Base-by-base conservation (phyloP, 2,888 invertebrate species). In the Agrypnus murinus region DNA sequence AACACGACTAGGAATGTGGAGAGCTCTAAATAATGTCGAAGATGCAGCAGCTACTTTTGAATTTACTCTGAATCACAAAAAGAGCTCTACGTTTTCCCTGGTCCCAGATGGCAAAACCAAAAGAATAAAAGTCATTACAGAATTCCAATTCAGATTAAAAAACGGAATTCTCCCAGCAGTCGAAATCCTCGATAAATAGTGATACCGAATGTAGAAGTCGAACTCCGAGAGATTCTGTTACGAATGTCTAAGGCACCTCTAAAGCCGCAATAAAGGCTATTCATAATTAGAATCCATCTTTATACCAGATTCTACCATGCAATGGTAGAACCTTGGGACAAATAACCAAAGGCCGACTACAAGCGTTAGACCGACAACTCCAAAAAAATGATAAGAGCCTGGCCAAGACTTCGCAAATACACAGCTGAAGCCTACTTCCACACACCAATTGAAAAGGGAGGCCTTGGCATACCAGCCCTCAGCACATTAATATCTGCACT, bases 191-290 rank as follows among this genome's bases (percentile, higher is more conserved):
- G 32, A 31, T 1, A 46, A 2, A n/a, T 40, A 17, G 40, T n/a
- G 53, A 53, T 36, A 81, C 58, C 77, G 8, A 64, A 73, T 12
- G 64, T 63, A n/a, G 58, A 38, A 4, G 7, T 8, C 6, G 60
- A 55, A 6, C 36, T 48, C 9, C 70, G 60, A 19, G 19, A 40
- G n/a, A 74, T 75, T n/a, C n/a, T n/a, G n/a, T n/a, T n/a, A n/a
- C n/a, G n/a, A n/a, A n/a, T n/a, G n/a, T n/a, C n/a, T n/a, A 72
- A 69, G 67, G 79, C 80, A 0, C 79, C 79, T 1, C 71, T 82
- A 0, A 82, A 82, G 65, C 82, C 81, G 3, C 81, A 82, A 48
- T 82, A 84, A 65, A 65, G 80, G 50, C 48, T 83, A 0, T 75
- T 78, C 34, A 69, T 81, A 0, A 34, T 83, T 7, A 74, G 81